phyloP scores from a whole-genome alignment of 1,140 invertebrate species.

The Dreissena polymorpha region DNA sequence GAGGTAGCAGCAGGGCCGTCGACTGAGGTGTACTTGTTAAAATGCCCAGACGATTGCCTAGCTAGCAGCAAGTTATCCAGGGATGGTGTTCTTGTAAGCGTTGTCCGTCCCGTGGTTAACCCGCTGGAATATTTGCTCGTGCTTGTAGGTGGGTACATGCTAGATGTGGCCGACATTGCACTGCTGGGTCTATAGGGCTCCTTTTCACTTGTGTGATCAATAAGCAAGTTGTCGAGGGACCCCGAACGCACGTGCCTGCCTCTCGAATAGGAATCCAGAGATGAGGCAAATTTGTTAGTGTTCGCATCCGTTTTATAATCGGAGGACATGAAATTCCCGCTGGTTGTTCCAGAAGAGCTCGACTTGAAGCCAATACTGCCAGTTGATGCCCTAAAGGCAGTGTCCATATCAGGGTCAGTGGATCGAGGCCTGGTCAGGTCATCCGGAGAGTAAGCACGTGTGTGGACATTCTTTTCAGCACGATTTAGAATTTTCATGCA shows the following conservation, averaged over 20 bases:
- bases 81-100: constrained; percentile 42
- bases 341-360: background rate
- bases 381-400: constrained; percentile 45
- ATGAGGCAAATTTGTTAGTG: constrained; percentile 38
- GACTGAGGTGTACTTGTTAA: constrained; percentile 36
- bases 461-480: constrained; percentile 76
- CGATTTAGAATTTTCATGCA: constrained; percentile 76
- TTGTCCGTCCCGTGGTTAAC: constrained; percentile 47
- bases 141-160: constrained; percentile 21
- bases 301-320: constrained; percentile 35
- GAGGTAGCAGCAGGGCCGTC: constrained; percentile 11
- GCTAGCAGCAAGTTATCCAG: constrained; percentile 45
- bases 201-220: constrained; percentile 15
- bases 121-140: constrained; percentile 35
- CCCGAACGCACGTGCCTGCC: constrained; percentile 47
- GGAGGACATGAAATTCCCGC: constrained; percentile 8
- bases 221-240: constrained; percentile 44
- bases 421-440: constrained; percentile 16
- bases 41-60: constrained; percentile 11
- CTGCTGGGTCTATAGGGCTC: constrained; percentile 31
- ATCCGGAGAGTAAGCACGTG: constrained; percentile 33
- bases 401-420: constrained; percentile 29
- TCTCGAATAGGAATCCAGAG: constrained; percentile 30
- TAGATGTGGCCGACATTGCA: constrained; percentile 31
- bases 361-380: constrained; percentile 44